Conservation (phyloP, 2,888 invertebrate species). For the Sialis fuliginosa region DNA sequence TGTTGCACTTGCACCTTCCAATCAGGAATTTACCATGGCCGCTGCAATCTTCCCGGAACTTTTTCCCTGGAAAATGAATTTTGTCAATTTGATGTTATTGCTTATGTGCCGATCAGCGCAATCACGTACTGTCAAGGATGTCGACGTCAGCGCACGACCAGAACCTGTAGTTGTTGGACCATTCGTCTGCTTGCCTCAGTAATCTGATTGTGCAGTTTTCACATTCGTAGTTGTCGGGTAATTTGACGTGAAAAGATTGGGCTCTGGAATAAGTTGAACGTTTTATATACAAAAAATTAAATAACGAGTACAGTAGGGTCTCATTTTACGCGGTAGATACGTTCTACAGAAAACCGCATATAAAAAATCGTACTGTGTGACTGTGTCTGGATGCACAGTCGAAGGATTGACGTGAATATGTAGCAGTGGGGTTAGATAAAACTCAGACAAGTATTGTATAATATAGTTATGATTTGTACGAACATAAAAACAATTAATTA, state of each 20-base stretch:
- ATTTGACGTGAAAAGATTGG: constrained; percentile 59
- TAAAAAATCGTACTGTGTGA: too few relatives aligned
- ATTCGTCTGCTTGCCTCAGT: constrained; percentile 79
- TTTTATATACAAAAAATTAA: constrained; percentile 1
- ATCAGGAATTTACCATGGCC: constrained; percentile 66
- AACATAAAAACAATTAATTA: too few relatives aligned
- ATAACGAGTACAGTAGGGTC: constrained; percentile 3
- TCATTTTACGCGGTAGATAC: too few relatives aligned
- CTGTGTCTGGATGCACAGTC: too few relatives aligned
- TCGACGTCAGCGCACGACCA: constrained; percentile 95
- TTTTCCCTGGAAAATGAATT: constrained; percentile 34
- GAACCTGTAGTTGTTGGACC: constrained; percentile 71
- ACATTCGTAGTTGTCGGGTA: constrained; percentile 72
- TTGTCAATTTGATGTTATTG: constrained; percentile 4
- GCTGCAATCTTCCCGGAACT: constrained; percentile 69
- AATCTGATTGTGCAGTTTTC: constrained; percentile 78
- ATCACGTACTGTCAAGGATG: constrained; percentile 41
- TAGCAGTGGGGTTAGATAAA: too few relatives aligned
- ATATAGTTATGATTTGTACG: too few relatives aligned
- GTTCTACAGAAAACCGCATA: too few relatives aligned
- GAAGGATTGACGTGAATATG: too few relatives aligned
- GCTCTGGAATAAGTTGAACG: constrained; percentile 38
- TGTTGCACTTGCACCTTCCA: constrained; percentile 64
- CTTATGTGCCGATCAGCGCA: background rate
- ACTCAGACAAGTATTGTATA: too few relatives aligned